Evolutionary conservation across 2,113 vertebrate species (phyloP).

Genomic region (Apus apus): DNA sequence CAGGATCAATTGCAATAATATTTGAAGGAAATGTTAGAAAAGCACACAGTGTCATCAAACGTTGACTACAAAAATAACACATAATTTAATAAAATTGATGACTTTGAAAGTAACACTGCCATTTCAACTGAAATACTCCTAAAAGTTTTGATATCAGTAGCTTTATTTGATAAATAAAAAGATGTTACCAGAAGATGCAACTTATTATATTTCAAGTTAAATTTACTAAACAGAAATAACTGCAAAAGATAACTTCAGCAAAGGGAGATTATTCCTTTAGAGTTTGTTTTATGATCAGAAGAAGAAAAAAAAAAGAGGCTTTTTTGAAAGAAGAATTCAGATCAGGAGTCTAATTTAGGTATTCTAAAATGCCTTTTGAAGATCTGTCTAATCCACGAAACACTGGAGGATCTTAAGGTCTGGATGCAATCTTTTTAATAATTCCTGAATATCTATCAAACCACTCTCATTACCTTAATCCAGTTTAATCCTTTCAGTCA

Average conservation of each 20-base stretch:
- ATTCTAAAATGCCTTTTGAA: neutral
- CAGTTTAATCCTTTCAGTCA: neutral
- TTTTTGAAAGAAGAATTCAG: neutral
- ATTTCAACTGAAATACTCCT: neutral
- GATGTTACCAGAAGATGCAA: neutral
- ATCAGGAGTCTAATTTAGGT: neutral
- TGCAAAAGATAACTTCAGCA: neutral
- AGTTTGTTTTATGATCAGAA: neutral
- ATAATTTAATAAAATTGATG: neutral
- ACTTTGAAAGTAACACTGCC: neutral
- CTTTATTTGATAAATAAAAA: neutral
- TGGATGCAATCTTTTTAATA: neutral
- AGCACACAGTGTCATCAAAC: neutral
- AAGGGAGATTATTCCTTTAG: neutral
- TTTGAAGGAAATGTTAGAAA: neutral
- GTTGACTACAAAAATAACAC: neutral
- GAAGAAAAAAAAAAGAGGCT: neutral
- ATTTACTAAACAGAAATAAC: neutral
- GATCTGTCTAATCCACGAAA: neutral
- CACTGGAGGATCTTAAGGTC: neutral
- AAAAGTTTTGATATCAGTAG: neutral
- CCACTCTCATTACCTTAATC: neutral
- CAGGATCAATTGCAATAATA: neutral
- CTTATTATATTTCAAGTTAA: neutral
- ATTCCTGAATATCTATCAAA: neutral